A percentile compares a stretch with the other conserved stretches of the same genome.
Evolutionary conservation across 2,888 invertebrate species (phyloP).

Genomic region (Frankliniella intonsa): DNA sequence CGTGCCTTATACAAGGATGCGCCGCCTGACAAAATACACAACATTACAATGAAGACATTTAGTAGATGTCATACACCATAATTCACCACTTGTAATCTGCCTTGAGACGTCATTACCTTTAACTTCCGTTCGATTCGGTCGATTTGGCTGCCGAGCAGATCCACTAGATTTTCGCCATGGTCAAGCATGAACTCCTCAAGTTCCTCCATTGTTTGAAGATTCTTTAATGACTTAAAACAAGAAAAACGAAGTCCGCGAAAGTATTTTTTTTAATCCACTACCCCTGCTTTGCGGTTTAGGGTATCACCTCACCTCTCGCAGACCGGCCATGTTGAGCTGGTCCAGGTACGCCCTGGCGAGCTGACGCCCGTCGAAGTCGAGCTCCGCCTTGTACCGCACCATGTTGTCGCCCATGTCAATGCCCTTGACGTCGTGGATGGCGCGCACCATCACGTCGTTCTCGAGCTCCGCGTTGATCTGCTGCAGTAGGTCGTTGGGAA

Average conservation of each 20-base stretch:
- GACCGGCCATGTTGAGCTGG: not conserved
- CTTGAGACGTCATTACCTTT: not conserved
- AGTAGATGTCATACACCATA: not conserved
- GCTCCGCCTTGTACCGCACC: constrained; percentile 30
- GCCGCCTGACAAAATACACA: not conserved
- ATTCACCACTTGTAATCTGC: not conserved
- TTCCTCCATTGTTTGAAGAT: constrained; percentile 12
- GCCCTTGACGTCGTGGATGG: constrained; percentile 31
- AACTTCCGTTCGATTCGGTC: constrained; percentile 28
- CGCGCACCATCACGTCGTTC: constrained; percentile 29
- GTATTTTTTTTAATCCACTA: not conserved
- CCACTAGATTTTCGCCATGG: constrained; percentile 27
- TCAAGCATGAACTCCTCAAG: constrained; percentile 28
- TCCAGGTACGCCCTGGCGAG: constrained; percentile 28
- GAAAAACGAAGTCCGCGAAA: not conserved
- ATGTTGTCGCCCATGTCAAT: constrained; percentile 29
- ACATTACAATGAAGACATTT: not conserved
- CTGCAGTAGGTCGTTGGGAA: constrained; percentile 20
- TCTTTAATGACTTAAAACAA: not conserved
- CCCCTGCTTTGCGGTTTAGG: too few species aligned
- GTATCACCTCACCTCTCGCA: not conserved
- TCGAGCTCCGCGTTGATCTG: constrained; percentile 28
- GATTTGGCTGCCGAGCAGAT: constrained; percentile 28
- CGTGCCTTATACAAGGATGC: not conserved
- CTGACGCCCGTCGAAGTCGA: constrained; percentile 29